Conservation (phyloP, 2,797 vertebrate species). For the Hippopotamyrus pictus region DNA sequence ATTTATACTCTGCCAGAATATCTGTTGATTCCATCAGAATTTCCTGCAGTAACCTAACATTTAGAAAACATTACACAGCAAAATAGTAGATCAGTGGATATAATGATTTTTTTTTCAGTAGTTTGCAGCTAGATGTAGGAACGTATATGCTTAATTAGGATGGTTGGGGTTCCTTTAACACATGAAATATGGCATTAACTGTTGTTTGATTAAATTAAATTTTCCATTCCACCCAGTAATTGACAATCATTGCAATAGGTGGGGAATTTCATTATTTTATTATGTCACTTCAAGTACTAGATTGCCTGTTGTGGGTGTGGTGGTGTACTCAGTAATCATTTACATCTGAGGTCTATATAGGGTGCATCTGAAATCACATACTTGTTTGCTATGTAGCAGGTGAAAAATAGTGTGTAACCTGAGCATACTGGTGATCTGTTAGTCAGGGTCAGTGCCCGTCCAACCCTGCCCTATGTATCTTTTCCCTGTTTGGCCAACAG, state of each 20-base stretch:
- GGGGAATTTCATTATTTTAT: neutral
- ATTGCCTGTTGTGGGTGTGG: neutral
- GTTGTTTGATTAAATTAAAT: neutral
- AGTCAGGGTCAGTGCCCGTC: neutral
- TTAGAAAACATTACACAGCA: neutral
- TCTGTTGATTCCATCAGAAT: neutral
- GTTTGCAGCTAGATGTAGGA: neutral
- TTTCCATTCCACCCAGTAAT: neutral
- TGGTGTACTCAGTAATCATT: neutral
- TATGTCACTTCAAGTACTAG: neutral
- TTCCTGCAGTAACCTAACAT: neutral
- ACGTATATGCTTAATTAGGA: neutral
- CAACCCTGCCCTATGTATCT: neutral
- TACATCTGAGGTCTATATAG: neutral
- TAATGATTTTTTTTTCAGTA: neutral
- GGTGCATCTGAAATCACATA: neutral
- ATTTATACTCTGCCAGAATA: neutral
- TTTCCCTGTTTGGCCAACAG: neutral
- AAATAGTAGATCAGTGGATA: neutral
- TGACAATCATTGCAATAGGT: neutral
- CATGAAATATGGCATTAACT: neutral
- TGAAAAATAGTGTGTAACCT: neutral
- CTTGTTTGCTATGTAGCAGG: neutral
- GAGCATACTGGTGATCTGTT: neutral
- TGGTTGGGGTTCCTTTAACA: neutral